Evolutionary conservation across 2,113 vertebrate species (phyloP), one percentile per base, ranked within the genome.

Genomic region (Maylandia zebra): DNA sequence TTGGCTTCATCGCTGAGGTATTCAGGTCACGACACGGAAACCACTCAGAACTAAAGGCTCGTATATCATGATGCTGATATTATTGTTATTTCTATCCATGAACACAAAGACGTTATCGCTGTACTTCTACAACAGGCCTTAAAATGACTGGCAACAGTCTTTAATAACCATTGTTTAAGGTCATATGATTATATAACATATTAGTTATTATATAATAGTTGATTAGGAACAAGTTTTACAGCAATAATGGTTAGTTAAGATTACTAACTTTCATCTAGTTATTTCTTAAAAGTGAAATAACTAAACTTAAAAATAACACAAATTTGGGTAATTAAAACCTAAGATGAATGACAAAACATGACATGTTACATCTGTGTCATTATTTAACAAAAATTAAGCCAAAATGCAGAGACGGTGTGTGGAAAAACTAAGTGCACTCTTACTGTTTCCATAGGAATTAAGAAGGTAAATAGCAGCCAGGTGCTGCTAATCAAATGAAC

Each of bases 21-120:
- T 95, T 95, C 94, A 92, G 95, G 95, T 95, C 95, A 94, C 38
- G 69, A 93, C 94, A 93, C 61, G 45, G 91, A 94, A 93, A 92
- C 64, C 81, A 71, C 88, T 91, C 85, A 83, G 86, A 89, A 89
- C 79, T 22, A 82, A 78, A 19, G 24, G 78, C 81, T 81, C 59
- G 53, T 57, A 83, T 36, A 82, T 36, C 66, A 74, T 48, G 27
- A 83, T 38, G 81, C 14, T 85, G 43, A 92, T 86, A 89, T 88
- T 89, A 36, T 55, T 66, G 32, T 86, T 55, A 86, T 81, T 41
- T 74, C 13, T 53, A 24, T 71, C 45, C 30, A 22, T 52, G 8
- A 81, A 55, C 45, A 83, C 66, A 74, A 84, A 45, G 6, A 82
- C 17, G 30, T 34, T 22, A 50, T 87, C 50, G 61, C 43, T 16